Base-by-base conservation (phyloP, 2,797 vertebrate genomes). In the Hyperoplus lanceolatus region DNA sequence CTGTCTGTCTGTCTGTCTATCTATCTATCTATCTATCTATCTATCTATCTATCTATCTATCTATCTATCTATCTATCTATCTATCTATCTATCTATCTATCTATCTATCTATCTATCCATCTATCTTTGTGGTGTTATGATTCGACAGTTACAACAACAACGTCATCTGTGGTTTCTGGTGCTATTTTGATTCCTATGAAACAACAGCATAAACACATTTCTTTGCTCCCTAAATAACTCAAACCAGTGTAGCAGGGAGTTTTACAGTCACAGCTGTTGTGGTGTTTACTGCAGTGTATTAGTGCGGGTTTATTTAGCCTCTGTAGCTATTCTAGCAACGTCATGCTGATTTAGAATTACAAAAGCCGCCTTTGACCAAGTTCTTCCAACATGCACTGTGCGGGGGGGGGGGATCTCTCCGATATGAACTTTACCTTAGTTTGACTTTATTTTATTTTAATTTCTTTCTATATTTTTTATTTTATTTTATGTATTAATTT, bases 371-470 rank as follows among this genome's bases (percentile, higher is more conserved):
- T 82, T 57, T 90, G 85, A 75, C 87, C 72, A 42, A 87, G 68
- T 83, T 92, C 73, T 57, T 84, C 84, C 93, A 87, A 70, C 29
- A 70, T 15, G 45, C 87, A 51, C 10, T 14, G 63, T 12, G 46
- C 42, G 12, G 70, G n/a, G n/a, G n/a, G 2, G 2, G 29, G 29
- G 29, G 29, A 3, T 3, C 65, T 76, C 43, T 55, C 15, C 4
- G 79, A 77, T 60, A 46, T 95, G 88, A 94, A 93, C 94, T 93
- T 92, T 94, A 51, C 82, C 87, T 91, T 4, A 95, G 73, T 90
- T 94, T 59, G 2, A 29, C 29, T 29, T 29, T 29, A 29, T 29
- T 29, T 29, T 29, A 29, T 3, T 29, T 29, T 29, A 29, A 29
- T 29, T 29, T 29, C 2, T 29, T 29, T 29, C 29, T 29, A 29